Evolutionary conservation across 2,797 vertebrate genomes (phyloP).

Genomic region (Gymnopithys bicolor): DNA sequence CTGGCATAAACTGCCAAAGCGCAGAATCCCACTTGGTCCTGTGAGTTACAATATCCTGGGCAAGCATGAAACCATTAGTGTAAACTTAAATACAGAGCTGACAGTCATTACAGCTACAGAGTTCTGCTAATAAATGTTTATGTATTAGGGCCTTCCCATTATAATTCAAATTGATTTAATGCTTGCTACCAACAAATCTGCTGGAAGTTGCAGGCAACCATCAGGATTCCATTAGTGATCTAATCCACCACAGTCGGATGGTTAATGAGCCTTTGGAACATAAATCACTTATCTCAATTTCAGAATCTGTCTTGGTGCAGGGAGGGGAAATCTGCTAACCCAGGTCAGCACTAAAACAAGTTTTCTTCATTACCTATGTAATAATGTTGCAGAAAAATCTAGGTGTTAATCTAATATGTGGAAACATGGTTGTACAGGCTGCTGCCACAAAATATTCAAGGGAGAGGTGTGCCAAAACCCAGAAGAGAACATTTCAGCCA

Average conservation of each 20-base stretch:
- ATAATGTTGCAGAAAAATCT: not conserved
- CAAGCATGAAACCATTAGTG: not conserved
- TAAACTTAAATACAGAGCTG: conserved; percentile 3
- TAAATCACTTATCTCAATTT: conserved; percentile 35
- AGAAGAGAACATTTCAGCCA: not conserved
- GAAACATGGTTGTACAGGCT: not conserved
- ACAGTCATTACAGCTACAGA: not conserved
- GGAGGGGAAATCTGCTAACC: not conserved
- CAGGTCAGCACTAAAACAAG: not conserved
- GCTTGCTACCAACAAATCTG: conserved; percentile 1
- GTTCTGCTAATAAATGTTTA: not conserved
- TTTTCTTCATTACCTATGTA: not conserved
- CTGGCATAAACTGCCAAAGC: not conserved
- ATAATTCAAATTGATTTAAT: conserved; percentile 42
- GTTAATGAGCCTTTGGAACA: conserved; percentile 30
- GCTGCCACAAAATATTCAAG: not conserved
- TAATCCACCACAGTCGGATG: not conserved
- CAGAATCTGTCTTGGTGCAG: conserved; percentile 5
- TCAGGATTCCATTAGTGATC: conserved; percentile 30
- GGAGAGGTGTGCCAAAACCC: not conserved
- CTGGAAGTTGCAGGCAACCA: conserved; percentile 4
- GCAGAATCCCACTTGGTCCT: not conserved
- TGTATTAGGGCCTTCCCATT: not conserved
- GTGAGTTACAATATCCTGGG: not conserved
- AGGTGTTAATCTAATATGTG: not conserved